phyloP scores from a whole-genome alignment of 2,113 vertebrate genomes.

The Pseudolaguvia tuberculata region DNA sequence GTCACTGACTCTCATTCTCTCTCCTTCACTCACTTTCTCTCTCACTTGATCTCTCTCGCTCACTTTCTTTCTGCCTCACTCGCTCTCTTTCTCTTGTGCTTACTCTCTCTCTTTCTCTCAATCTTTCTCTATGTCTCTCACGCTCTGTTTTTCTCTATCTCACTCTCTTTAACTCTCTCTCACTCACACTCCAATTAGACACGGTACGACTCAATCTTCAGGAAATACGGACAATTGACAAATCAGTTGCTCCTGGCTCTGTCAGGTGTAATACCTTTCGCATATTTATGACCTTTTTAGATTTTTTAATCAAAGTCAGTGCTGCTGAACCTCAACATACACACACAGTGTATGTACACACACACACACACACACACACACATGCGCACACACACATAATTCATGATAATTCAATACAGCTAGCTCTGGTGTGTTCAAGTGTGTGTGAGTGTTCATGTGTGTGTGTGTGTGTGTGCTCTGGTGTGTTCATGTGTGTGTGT shows the following conservation, averaged over 20 bases:
- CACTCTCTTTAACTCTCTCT: slow-evolving; percentile 63
- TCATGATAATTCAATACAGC: slow-evolving; percentile 68
- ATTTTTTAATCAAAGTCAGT: slow-evolving; percentile 86
- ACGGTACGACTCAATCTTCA: slow-evolving; percentile 74
- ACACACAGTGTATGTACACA: slow-evolving; percentile 51
- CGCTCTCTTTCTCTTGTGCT: slow-evolving; percentile 51
- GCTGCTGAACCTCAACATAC: slow-evolving; percentile 63
- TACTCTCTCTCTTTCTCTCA: slow-evolving; percentile 54
- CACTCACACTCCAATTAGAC: slow-evolving; percentile 66
- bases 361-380: slow-evolving; percentile 62
- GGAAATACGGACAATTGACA: slow-evolving; percentile 82
- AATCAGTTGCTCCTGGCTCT: slow-evolving; percentile 73
- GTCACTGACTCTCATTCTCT: no score
- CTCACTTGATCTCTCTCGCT: slow-evolving; percentile 49
- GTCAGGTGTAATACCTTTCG: slow-evolving; percentile 65
- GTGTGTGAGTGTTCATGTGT: not conserved
- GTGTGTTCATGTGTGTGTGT: no score
- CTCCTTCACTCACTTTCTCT: slow-evolving; percentile 52
- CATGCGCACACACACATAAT: slow-evolving; percentile 74
- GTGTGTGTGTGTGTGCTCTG: slow-evolving; percentile 41
- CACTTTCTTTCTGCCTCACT: slow-evolving; percentile 17
- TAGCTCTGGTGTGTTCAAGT: slow-evolving; percentile 49
- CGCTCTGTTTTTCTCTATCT: slow-evolving; percentile 44
- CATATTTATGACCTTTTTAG: slow-evolving; percentile 80
- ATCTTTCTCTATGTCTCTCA: slow-evolving; percentile 58